Percentiles rank a stretch among this genome's conserved stretches.
Conservation (phyloP, 1,140 invertebrate species). For the Platyura marginata region DNA sequence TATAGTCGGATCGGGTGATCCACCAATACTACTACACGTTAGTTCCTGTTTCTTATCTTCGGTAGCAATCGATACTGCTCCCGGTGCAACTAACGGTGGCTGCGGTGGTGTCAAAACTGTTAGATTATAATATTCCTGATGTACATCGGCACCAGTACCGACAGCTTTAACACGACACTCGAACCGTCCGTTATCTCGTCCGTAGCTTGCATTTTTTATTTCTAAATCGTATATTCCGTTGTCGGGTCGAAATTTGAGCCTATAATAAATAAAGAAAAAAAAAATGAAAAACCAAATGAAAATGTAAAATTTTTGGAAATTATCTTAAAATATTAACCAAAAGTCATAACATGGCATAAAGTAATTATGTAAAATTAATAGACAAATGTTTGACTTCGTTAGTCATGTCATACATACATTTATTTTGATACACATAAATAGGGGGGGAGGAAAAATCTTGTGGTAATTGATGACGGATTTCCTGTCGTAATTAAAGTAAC, state of each 20-base stretch:
- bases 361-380: not conserved
- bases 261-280: constrained; percentile 23
- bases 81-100: constrained; percentile 53
- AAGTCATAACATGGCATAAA: not conserved
- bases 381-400: not conserved
- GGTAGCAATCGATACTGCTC: constrained; percentile 46
- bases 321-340: not conserved
- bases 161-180: constrained; percentile 74
- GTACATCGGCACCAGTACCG: constrained; percentile 63
- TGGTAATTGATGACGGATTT: not conserved
- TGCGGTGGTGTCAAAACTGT: constrained; percentile 73
- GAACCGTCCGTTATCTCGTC: constrained; percentile 77
- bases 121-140: constrained; percentile 62
- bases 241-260: constrained; percentile 52
- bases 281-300: not conserved
- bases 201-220: constrained; percentile 72
- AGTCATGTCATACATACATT: not conserved
- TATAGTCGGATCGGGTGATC: constrained; percentile 74
- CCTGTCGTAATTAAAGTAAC: not conserved
- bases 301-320: not conserved
- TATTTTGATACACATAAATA: not conserved
- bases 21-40: constrained; percentile 65
- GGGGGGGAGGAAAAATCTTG: not conserved
- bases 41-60: constrained; percentile 61
- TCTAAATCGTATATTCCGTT: constrained; percentile 74